phyloP scores from a whole-genome alignment of 1,140 invertebrate genomes.

The Drosophila paulistorum region DNA sequence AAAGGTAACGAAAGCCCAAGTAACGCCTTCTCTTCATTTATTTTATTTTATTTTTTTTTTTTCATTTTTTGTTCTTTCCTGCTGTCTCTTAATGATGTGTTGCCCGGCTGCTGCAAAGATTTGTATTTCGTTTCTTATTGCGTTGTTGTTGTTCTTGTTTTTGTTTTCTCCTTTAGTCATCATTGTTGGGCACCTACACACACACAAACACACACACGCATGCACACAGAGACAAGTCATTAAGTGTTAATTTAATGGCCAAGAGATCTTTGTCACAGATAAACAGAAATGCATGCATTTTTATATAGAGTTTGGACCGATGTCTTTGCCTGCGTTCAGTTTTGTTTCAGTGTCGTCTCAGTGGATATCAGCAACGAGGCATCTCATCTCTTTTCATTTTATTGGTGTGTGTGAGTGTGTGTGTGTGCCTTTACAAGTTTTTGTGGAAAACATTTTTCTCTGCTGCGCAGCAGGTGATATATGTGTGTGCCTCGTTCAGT shows the following conservation, averaged over 20 bases:
- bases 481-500: constrained; percentile 60
- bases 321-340: constrained; percentile 27
- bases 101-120: constrained; percentile 70
- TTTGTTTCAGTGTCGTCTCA: constrained; percentile 7
- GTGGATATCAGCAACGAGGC: constrained; percentile 28
- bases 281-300: constrained; percentile 73
- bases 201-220: constrained; percentile 18
- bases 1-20: constrained; percentile 53
- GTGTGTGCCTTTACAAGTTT: constrained; percentile 74
- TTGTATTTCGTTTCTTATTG: constrained; percentile 20
- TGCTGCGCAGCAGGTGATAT: constrained; percentile 79
- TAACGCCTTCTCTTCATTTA: constrained; percentile 46
- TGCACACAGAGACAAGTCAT: constrained; percentile 70
- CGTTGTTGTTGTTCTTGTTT: not conserved
- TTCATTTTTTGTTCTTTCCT: constrained; percentile 35
- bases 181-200: constrained; percentile 66
- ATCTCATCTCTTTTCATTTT: constrained; percentile 40
- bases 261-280: constrained; percentile 80
- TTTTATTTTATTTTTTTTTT: constrained; percentile 23
- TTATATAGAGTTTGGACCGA: constrained; percentile 49
- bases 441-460: constrained; percentile 76
- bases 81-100: constrained; percentile 78
- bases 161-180: constrained; percentile 49
- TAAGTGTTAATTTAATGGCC: constrained; percentile 81
- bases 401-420: constrained; percentile 47